phyloP scores from a whole-genome alignment of 2,888 invertebrate species.

The Strigamia transsilvanica region DNA sequence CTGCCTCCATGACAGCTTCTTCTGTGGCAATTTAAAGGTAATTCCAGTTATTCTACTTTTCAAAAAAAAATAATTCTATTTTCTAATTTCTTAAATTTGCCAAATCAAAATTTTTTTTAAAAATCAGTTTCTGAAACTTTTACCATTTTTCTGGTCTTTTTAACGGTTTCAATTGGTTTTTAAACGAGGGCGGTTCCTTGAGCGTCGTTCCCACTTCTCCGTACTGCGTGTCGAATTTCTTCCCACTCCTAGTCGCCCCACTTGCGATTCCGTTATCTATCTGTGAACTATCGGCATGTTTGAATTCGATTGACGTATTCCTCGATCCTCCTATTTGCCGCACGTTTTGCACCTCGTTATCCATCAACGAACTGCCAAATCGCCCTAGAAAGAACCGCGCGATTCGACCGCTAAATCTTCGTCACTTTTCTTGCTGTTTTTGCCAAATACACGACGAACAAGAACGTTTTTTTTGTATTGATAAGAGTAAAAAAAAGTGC shows the following conservation, averaged over 20 bases:
- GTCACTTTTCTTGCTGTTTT: not conserved
- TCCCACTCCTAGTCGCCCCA: not conserved
- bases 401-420: not conserved
- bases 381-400: no score
- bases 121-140: no score
- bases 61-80: no score
- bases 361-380: not conserved
- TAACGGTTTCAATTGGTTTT: slow-evolving; percentile 18
- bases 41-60: no score
- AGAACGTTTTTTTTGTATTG: not conserved
- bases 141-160: slow-evolving; percentile 27
- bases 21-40: not conserved
- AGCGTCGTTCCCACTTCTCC: slow-evolving; percentile 30
- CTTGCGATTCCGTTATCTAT: not conserved
- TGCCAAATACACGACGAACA: not conserved
- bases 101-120: no score
- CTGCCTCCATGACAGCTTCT: slow-evolving; percentile 52
- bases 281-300: not conserved
- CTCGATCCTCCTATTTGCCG: not conserved
- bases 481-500: not conserved
- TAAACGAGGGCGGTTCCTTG: not conserved
- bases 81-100: no score
- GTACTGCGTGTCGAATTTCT: slow-evolving; percentile 25
- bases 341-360: not conserved
- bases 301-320: not conserved